These are phyloP conservation scores for Calliphora vomitoria DNA, from an alignment of 2,888 invertebrate species.

Conservation along the genomic window DNA sequence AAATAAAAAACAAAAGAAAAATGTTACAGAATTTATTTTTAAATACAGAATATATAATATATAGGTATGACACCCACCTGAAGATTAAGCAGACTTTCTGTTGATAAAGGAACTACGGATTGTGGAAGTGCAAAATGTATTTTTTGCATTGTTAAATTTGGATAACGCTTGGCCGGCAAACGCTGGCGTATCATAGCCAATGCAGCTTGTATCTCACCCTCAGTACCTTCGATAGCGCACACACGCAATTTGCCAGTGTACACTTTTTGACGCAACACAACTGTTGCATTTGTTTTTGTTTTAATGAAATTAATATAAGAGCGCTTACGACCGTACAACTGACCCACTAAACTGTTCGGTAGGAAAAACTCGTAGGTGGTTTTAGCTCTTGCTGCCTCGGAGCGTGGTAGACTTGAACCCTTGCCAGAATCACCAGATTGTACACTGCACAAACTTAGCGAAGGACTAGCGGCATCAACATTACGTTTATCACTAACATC, in stretches of 20 bases:
- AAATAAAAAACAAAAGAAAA: constrained; percentile 75
- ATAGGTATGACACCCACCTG: constrained; percentile 82
- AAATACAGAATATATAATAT: not conserved
- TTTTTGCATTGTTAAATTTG: constrained; percentile 89
- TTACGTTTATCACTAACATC: constrained; percentile 78
- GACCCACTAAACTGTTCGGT: constrained; percentile 91
- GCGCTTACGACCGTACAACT: constrained; percentile 94
- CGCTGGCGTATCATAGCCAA: constrained; percentile 93
- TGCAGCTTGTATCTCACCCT: constrained; percentile 92
- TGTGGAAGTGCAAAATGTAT: constrained; percentile 83
- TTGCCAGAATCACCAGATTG: constrained; percentile 84
- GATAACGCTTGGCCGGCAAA: constrained; percentile 92
- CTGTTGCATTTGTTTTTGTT: constrained; percentile 90
- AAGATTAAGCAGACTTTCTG: constrained; percentile 83
- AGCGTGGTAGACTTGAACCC: constrained; percentile 83
- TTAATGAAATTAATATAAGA: constrained; percentile 92
- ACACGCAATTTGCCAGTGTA: constrained; percentile 90
- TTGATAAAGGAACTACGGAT: constrained; percentile 83
- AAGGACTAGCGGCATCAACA: constrained; percentile 86
- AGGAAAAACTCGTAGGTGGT: constrained; percentile 88
- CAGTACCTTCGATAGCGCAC: constrained; percentile 93
- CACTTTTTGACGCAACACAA: constrained; percentile 90
- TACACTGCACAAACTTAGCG: constrained; percentile 86
- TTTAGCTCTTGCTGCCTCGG: constrained; percentile 81
- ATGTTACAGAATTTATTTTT: constrained; percentile 26